Conservation (phyloP, 2,797 vertebrate genomes). For the Sebastes steindachneri region DNA sequence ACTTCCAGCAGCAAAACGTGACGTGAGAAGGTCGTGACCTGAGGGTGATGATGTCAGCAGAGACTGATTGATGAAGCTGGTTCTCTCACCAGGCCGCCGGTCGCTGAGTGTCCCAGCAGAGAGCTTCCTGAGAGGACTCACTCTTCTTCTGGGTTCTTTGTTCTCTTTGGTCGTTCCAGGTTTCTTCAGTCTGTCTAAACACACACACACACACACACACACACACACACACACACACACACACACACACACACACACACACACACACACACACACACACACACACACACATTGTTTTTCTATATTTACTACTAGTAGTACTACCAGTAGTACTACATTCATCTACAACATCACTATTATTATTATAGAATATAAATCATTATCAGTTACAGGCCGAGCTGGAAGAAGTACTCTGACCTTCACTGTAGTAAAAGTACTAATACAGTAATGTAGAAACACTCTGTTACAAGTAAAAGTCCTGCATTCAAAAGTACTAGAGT, state of each 20-base stretch:
- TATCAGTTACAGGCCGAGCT: no score
- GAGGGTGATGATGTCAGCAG: constrained; percentile 21
- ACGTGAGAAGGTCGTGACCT: constrained; percentile 87
- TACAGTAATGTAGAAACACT: no score
- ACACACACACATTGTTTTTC: no score
- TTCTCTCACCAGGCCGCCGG: constrained; percentile 5
- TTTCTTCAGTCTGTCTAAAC: background rate
- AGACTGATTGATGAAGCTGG: background rate
- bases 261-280: background rate
- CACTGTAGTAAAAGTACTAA: no score
- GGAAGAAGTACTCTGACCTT: no score
- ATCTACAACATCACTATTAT: no score
- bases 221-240: constrained; percentile 3
- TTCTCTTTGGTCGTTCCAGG: background rate
- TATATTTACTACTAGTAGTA: no score
- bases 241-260: background rate
- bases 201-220: background rate
- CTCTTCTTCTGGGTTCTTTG: background rate
- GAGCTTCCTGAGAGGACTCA: constrained; percentile 9
- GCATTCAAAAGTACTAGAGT: no score
- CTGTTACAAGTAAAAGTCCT: no score
- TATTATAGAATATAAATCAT: no score
- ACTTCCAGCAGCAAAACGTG: constrained; percentile 83
- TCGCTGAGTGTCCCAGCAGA: no score
- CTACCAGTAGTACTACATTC: no score